Conservation (phyloP, 2,113 vertebrate species). For the Nipponia nippon region DNA sequence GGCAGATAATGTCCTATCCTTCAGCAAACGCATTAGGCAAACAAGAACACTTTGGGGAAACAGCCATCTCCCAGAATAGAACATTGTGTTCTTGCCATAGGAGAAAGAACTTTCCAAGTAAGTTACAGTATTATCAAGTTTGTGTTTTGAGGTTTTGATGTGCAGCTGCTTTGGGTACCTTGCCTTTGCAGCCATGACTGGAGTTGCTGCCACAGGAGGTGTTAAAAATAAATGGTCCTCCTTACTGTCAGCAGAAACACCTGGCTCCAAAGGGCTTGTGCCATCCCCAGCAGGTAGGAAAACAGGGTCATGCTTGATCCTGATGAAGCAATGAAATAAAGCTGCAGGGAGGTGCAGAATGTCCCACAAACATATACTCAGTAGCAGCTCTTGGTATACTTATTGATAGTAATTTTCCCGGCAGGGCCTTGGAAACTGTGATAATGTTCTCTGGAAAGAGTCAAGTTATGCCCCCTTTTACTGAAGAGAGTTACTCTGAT, state of each 20-base stretch:
- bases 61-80: constrained; percentile 44
- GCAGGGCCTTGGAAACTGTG: not conserved
- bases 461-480: not conserved
- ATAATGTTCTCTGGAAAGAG: not conserved
- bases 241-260: not conserved
- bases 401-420: not conserved
- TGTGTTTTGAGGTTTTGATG: not conserved
- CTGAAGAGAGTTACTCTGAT: not conserved
- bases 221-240: not conserved
- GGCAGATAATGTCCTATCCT: constrained; percentile 15
- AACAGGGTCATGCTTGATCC: not conserved
- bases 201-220: not conserved
- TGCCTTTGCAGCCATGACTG: not conserved
- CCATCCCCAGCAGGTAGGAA: not conserved
- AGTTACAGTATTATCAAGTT: not conserved
- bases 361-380: rapidly evolving
- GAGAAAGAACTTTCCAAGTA: not conserved
- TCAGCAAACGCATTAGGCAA: constrained; percentile 46
- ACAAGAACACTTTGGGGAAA: not conserved
- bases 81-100: not conserved
- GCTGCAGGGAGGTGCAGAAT: not conserved
- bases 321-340: not conserved
- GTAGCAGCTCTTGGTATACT: not conserved
- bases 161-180: not conserved
- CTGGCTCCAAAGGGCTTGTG: not conserved